A percentile compares a stretch with the other conserved stretches of the same genome.
Evolutionary conservation across 2,888 invertebrate genomes (phyloP).

Genomic region (Tineola bisselliella): DNA sequence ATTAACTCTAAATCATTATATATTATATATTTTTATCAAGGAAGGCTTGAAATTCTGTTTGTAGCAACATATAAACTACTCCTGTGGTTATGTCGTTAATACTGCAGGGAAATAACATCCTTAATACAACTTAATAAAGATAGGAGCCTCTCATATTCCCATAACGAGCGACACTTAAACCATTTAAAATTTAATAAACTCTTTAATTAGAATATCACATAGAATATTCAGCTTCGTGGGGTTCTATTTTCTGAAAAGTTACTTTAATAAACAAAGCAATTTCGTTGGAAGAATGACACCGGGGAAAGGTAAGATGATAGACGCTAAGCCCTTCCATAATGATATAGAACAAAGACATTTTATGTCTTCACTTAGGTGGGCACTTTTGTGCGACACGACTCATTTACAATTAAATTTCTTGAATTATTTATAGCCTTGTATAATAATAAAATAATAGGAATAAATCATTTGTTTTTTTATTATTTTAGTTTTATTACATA

Average conservation of each 20-base stretch:
- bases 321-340: slow-evolving; percentile 3
- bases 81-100: no score
- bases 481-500: no score
- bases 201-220: slow-evolving; percentile 5
- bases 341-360: slow-evolving; percentile 3
- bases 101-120: no score
- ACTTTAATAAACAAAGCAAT: slow-evolving; percentile 6
- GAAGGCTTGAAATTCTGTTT: no score
- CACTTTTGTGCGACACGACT: background rate
- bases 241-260: background rate
- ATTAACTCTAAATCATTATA: no score
- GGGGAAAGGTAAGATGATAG: slow-evolving; percentile 6
- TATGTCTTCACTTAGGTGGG: background rate
- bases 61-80: no score
- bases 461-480: no score
- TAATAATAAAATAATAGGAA: no score
- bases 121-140: no score
- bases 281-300: slow-evolving; percentile 2
- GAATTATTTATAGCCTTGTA: no score
- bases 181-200: slow-evolving; percentile 2
- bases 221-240: background rate
- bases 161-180: background rate
- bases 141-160: background rate
- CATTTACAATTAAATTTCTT: no score
- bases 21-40: no score